Base-by-base conservation (phyloP, 2,888 invertebrate species). In the Athalia circularis region DNA sequence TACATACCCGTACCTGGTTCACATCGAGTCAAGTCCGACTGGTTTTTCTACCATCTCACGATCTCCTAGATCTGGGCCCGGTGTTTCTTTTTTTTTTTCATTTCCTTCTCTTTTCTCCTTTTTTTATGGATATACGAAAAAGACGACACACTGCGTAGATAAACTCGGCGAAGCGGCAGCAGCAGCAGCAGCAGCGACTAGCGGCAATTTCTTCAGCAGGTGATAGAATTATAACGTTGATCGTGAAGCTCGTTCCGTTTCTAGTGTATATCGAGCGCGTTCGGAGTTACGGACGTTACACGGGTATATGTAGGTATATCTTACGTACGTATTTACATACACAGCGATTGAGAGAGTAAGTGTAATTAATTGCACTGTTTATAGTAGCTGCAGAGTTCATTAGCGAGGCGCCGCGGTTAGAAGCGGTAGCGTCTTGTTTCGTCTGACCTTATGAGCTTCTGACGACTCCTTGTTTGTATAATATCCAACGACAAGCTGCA, bases 331-430 rank as follows among this genome's bases (percentile, higher is more conserved):
- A 43, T 64, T 29, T n/a, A 29, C 5, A 7, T 11, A 43, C n/a
- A 54, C 67, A 50, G 29, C 15, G 11, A 70, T 57, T 43, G 57
- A n/a, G 47, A 59, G 52, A 4, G 64, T 72, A 72, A 72, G 47
- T 72, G 72, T 72, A 72, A 72, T 72, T 59, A 72, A 72, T 72
- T 13, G 59, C 57, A 72, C 45, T 72, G 59, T 57, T 72, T 72
- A 72, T 59, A 72, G 59, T n/a, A 57, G 47, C 59, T 52, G 72
- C 47, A 47, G 72, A 72, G 72, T 72, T 70, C 52, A 57, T 72
- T 72, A 72, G 57, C 72, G 59, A 57, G 72, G 45, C 57, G 13
- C 72, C 59, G 13, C 72, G 13, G 72, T 59, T 57, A 15, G 29
- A 52, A 11, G n/a, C 52, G n/a, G 61, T n/a, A 11, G 67, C 11